phyloP scores from a whole-genome alignment of 2,113 vertebrate species.

The Helogale parvula region DNA sequence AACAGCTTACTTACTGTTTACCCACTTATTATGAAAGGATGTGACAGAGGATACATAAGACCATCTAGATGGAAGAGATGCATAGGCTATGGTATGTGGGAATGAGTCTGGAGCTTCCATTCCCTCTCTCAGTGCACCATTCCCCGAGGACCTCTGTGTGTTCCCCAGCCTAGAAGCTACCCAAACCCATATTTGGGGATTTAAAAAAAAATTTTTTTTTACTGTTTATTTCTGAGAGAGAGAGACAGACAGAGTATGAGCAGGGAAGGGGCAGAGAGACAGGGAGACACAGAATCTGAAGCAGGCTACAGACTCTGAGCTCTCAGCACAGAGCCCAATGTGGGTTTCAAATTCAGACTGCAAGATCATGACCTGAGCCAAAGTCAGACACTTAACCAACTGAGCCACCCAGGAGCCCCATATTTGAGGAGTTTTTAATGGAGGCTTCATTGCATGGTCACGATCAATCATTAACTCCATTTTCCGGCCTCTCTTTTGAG shows the following conservation, averaged over 20 bases:
- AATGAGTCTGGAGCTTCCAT: background rate
- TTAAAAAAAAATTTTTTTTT: background rate
- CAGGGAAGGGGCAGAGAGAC: no score
- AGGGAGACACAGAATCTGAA: no score
- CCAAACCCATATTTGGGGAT: background rate
- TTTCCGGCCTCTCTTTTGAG: background rate
- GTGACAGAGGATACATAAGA: background rate
- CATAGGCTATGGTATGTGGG: background rate
- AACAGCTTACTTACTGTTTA: background rate
- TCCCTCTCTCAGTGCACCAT: background rate
- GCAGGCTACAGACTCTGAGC: no score
- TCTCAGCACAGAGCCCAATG: no score
- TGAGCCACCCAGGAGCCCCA: no score
- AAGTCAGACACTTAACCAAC: no score
- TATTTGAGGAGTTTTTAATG: background rate
- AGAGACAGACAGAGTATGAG: no score
- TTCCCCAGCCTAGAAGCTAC: background rate
- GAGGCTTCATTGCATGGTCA: background rate
- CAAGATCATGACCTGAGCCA: no score
- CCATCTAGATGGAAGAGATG: background rate
- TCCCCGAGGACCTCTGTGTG: background rate
- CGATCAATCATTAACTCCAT: background rate
- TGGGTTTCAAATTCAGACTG: no score
- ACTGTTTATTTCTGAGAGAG: no score
- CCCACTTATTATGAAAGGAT: background rate